Conservation (phyloP, 2,797 vertebrate species). For the Apodemus agrarius region DNA sequence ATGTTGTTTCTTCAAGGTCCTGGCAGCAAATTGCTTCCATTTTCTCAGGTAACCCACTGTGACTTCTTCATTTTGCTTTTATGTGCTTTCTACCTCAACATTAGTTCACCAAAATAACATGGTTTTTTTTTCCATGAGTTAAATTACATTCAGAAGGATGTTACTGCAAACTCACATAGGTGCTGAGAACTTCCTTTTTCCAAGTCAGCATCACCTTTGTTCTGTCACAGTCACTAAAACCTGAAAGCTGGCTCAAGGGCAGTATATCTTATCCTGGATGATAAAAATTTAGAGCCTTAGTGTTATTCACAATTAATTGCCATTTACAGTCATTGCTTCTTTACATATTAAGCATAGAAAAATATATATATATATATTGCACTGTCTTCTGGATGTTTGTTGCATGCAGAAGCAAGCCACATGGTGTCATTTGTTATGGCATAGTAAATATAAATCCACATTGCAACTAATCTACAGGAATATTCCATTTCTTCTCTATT, state of each 20-base stretch:
- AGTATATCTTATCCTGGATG: not conserved
- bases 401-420: not conserved
- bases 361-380: not conserved
- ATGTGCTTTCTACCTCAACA: not conserved
- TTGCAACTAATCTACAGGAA: not conserved
- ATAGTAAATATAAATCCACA: not conserved
- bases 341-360: not conserved
- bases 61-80: slow-evolving; percentile 7
- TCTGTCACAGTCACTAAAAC: not conserved
- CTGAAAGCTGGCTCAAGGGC: not conserved
- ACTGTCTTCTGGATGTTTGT: not conserved
- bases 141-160: not conserved
- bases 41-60: not conserved
- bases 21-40: slow-evolving; percentile 9
- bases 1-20: not conserved
- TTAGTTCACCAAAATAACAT: not conserved
- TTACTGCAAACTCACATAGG: not conserved
- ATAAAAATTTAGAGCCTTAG: not conserved
- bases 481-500: not conserved
- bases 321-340: not conserved
- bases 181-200: not conserved
- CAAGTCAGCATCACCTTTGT: not conserved
- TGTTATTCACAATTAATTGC: not conserved
- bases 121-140: not conserved
- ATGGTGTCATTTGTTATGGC: not conserved